A percentile compares a stretch with the other conserved stretches of the same genome.
phyloP scores from a whole-genome alignment of 2,797 vertebrate species.

The Danio choprae region DNA sequence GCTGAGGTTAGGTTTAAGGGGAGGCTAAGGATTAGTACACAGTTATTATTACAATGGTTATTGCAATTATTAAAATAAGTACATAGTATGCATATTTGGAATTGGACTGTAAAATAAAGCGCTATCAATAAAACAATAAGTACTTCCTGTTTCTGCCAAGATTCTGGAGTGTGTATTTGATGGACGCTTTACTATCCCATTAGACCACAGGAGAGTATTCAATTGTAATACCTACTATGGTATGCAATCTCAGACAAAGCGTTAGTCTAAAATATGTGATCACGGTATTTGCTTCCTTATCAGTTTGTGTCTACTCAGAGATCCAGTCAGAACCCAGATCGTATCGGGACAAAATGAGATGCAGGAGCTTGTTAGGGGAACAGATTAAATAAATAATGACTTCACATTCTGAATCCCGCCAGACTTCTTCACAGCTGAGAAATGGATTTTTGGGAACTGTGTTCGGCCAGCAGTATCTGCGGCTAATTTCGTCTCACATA shows the following conservation, averaged over 20 bases:
- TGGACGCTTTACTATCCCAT: too few relatives aligned
- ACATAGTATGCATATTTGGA: too few relatives aligned
- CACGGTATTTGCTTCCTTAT: not conserved
- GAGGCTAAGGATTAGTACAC: too few relatives aligned
- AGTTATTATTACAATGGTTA: too few relatives aligned
- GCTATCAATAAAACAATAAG: too few relatives aligned
- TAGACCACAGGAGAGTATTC: too few relatives aligned
- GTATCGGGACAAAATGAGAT: slow-evolving; percentile 67
- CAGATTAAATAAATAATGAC: slow-evolving; percentile 88
- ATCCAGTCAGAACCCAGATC: slow-evolving; percentile 79
- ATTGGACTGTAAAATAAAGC: too few relatives aligned
- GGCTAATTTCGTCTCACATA: slow-evolving; percentile 80
- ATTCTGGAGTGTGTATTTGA: too few relatives aligned
- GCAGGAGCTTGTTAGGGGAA: slow-evolving; percentile 83
- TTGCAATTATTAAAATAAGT: too few relatives aligned
- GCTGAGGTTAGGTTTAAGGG: too few relatives aligned
- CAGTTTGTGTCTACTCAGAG: slow-evolving; percentile 49
- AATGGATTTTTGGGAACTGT: slow-evolving; percentile 76
- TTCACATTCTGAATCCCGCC: slow-evolving; percentile 73
- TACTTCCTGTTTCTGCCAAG: too few relatives aligned
- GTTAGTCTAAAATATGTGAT: not conserved
- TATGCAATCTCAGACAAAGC: not conserved
- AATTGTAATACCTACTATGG: too few relatives aligned
- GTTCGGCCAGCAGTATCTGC: slow-evolving; percentile 74
- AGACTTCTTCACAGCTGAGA: slow-evolving; percentile 48